A percentile compares a stretch with the other conserved stretches of the same genome.
Conservation (phyloP, 2,888 invertebrate species). For the Phaonia tiefii region DNA sequence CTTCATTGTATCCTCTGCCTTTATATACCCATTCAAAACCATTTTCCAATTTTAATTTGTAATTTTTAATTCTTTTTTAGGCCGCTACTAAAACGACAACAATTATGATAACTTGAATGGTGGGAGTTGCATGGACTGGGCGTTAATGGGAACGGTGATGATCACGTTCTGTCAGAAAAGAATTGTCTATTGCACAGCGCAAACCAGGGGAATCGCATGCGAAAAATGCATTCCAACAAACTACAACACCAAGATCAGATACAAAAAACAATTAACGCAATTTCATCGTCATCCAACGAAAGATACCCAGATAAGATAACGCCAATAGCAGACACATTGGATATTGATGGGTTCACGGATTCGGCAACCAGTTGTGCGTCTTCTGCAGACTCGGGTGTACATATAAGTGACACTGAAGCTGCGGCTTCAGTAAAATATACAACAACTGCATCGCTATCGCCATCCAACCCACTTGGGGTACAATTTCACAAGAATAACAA, state of each 20-base stretch:
- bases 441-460: conserved; percentile 2
- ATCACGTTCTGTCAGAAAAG: too few species aligned
- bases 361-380: conserved; percentile 72
- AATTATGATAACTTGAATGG: too few species aligned
- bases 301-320: not conserved
- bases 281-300: conserved; percentile 9
- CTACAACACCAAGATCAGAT: conserved; percentile 40
- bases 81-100: too few species aligned
- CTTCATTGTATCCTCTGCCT: too few species aligned
- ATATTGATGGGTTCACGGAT: not conserved
- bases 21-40: too few species aligned
- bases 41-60: too few species aligned
- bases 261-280: not conserved
- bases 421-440: too few species aligned
- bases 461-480: conserved; percentile 20
- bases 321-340: not conserved
- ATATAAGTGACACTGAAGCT: conserved; percentile 74
- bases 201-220: conserved; percentile 34
- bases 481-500: conserved; percentile 60
- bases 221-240: conserved; percentile 73
- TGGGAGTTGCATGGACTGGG: too few species aligned
- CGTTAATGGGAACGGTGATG: too few species aligned
- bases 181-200: too few species aligned
- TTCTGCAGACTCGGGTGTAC: conserved; percentile 78
- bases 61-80: too few species aligned